phyloP scores from a whole-genome alignment of 1,140 invertebrate genomes.

The Calliopsis andreniformis region DNA sequence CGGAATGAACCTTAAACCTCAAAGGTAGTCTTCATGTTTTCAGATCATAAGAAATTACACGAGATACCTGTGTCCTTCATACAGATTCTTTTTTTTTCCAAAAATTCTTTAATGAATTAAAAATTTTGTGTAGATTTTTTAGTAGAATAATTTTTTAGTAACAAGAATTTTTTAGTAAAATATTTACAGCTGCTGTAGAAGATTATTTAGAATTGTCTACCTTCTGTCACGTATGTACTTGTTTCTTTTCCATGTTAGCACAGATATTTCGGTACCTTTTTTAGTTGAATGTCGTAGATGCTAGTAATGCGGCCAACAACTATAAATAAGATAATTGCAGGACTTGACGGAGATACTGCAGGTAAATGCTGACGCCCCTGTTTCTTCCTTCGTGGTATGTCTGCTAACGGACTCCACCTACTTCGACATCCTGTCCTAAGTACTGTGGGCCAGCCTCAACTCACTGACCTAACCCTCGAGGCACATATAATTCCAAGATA shows the following conservation, averaged over 20 bases:
- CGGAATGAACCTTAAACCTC: not conserved
- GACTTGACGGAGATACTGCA: slow-evolving; percentile 56
- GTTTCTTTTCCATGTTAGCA: not conserved
- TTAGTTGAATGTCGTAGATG: not conserved
- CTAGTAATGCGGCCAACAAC: slow-evolving; percentile 44
- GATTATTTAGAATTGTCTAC: not conserved
- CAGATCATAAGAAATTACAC: not conserved
- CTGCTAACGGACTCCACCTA: slow-evolving; percentile 23
- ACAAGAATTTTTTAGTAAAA: no score
- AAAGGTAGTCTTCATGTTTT: no score
- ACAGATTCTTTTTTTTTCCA: no score
- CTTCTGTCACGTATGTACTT: no score
- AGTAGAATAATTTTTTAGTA: no score
- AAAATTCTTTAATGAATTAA: no score
- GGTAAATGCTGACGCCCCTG: slow-evolving; percentile 50
- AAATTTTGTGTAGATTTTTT: no score
- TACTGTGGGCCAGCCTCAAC: slow-evolving; percentile 20
- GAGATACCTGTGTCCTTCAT: no score
- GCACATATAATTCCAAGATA: slow-evolving; percentile 47
- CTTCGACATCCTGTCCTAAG: slow-evolving; percentile 47
- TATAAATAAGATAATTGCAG: slow-evolving; percentile 64
- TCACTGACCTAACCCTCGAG: slow-evolving; percentile 54
- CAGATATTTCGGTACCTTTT: slow-evolving; percentile 4
- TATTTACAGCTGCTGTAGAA: no score
- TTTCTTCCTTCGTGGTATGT: not conserved